Percentiles rank a stretch among this genome's conserved stretches.
Conservation (phyloP, 2,797 vertebrate species). For the Mormyrops boulengeri region DNA sequence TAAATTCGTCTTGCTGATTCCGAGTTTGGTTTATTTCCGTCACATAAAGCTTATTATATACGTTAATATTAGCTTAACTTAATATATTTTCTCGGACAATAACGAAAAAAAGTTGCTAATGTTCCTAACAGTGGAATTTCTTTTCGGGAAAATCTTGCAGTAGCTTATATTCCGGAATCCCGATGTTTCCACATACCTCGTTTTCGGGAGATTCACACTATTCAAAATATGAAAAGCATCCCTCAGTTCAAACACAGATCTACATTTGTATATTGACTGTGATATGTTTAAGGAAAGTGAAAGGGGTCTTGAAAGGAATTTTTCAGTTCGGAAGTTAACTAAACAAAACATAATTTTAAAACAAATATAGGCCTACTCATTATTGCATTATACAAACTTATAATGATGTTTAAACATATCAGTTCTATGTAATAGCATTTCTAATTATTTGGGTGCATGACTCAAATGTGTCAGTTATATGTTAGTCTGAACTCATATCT, state of each 20-base stretch:
- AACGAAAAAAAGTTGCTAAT: neutral
- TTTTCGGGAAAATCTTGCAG: neutral
- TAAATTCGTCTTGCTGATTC: neutral
- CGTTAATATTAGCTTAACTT: neutral
- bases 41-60: neutral
- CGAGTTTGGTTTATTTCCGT: neutral
- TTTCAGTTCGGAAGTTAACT: neutral
- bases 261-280: conserved; percentile 46
- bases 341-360: neutral
- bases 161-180: neutral
- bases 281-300: conserved; percentile 48
- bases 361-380: neutral
- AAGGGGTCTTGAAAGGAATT: conserved; percentile 25
- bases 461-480: neutral
- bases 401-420: neutral
- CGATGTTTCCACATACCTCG: neutral
- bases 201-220: conserved; percentile 43
- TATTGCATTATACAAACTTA: neutral
- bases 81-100: neutral
- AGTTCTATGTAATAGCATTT: neutral
- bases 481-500: neutral
- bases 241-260: conserved; percentile 26
- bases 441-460: neutral
- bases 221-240: conserved; percentile 48
- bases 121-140: neutral